These are phyloP conservation scores for Brachypteracias leptosomus DNA, from an alignment of 2,113 vertebrate species.

Conservation along the genomic window DNA sequence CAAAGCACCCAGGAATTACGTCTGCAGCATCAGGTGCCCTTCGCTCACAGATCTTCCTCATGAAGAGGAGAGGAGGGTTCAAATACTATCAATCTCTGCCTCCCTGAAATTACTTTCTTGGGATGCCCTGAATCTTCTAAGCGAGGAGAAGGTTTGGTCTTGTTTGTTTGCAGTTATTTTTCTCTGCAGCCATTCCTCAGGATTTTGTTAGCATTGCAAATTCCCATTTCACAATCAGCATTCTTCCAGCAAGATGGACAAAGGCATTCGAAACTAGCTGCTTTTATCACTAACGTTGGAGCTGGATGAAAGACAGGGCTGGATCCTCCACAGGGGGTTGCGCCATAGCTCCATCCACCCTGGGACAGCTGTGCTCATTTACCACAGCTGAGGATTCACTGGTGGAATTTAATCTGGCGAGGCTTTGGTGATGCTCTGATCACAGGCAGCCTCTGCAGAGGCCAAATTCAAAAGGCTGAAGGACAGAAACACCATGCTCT, in stretches of 20 bases:
- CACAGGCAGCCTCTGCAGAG: constrained; percentile 2
- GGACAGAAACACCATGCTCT: not conserved
- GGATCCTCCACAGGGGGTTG: not conserved
- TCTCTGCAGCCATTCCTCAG: not conserved
- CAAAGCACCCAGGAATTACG: not conserved
- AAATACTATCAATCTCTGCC: not conserved
- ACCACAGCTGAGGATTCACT: not conserved
- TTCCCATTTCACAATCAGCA: constrained; percentile 51
- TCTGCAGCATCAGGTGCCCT: not conserved
- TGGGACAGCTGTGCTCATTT: rapidly evolving
- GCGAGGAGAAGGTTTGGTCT: not conserved
- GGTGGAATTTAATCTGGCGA: not conserved
- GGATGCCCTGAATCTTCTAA: not conserved
- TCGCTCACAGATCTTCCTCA: not conserved
- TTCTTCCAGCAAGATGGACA: constrained; percentile 41
- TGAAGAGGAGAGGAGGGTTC: not conserved
- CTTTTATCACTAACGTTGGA: not conserved
- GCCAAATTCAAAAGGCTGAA: not conserved
- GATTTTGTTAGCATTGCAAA: constrained; percentile 52
- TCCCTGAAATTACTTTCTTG: not conserved
- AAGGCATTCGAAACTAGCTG: not conserved
- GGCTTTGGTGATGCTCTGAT: not conserved
- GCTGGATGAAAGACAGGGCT: not conserved
- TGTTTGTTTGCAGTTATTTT: constrained; percentile 1
- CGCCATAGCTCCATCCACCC: not conserved